Base-by-base conservation (phyloP, 2,797 vertebrate genomes). In the Stomatorhinus walkeri region DNA sequence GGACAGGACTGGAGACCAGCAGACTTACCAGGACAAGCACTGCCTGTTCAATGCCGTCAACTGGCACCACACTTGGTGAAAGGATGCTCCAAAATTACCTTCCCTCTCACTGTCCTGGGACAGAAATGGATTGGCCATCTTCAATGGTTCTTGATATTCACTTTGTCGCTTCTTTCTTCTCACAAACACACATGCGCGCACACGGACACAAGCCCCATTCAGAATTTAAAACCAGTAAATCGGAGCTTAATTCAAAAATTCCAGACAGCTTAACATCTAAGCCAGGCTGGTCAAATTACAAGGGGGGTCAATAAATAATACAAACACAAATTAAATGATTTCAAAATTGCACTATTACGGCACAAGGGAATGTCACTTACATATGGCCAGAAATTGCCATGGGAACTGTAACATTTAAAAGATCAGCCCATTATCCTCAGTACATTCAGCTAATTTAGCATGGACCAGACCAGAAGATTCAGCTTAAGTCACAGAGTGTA, bases 11-110 rank as follows among this genome's bases (percentile, higher is more conserved):
- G 79, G 94, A 94, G 93, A 90, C 93, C 92, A 93, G 92, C 90
- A 89, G 90, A 95, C 94, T 95, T 95, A 95, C 95, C 93, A 94
- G 94, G 94, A 93, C 93, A 94, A 91, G 92, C 93, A 93, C 88
- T 91, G 91, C 94, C 93, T 93, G 91, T 68, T 93, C 93, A 95
- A 92, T 93, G 92, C 93, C 92, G 92, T 93, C 93, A 93, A 90
- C 90, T 92, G 92, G 92, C 90, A 91, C 91, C 90, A 32, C 89
- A 89, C 91, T 93, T 92, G 89, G 88, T 91, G 95, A 94, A 93
- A 93, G 90, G 93, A 93, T 64, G 89, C 93, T 93, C 93, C 93
- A 94, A 94, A 94, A 92, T 93, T 94, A 94, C 92, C 93, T 92
- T 93, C 84, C 88, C 90, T 93, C 88, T 91, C 91, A 94, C 92